These are phyloP conservation scores for Emydoidea blandingii DNA, from an alignment of 2,797 vertebrate species.

Conservation along the genomic window DNA sequence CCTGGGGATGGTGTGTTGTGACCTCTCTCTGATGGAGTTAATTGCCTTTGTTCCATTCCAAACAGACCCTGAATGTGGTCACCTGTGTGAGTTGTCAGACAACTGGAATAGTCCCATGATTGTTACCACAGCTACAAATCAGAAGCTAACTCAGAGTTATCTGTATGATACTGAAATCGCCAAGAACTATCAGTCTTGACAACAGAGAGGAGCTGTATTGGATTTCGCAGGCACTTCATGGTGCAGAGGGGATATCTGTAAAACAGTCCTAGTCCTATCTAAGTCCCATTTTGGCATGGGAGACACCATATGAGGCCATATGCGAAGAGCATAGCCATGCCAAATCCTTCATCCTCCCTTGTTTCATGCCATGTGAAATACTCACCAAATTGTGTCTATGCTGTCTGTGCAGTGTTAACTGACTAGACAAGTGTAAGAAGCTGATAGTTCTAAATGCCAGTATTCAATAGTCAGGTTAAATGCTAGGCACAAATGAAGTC, in stretches of 20 bases:
- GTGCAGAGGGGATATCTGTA: background rate
- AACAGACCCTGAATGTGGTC: background rate
- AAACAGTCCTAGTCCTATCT: background rate
- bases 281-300: background rate
- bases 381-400: background rate
- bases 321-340: background rate
- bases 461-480: background rate
- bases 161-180: background rate
- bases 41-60: background rate
- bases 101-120: background rate
- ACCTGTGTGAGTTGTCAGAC: fast-evolving
- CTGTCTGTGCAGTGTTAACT: background rate
- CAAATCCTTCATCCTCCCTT: background rate
- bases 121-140: constrained; percentile 2
- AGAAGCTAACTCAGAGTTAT: background rate
- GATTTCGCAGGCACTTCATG: background rate
- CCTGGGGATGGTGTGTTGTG: background rate
- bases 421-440: background rate
- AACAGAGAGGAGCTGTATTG: background rate
- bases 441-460: background rate
- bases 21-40: background rate
- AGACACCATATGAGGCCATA: background rate
- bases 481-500: fast-evolving
- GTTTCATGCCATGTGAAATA: background rate
- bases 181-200: background rate